These are phyloP conservation scores for Drosophila ananassae DNA, from an alignment of 1,140 invertebrate species.

Conservation along the genomic window DNA sequence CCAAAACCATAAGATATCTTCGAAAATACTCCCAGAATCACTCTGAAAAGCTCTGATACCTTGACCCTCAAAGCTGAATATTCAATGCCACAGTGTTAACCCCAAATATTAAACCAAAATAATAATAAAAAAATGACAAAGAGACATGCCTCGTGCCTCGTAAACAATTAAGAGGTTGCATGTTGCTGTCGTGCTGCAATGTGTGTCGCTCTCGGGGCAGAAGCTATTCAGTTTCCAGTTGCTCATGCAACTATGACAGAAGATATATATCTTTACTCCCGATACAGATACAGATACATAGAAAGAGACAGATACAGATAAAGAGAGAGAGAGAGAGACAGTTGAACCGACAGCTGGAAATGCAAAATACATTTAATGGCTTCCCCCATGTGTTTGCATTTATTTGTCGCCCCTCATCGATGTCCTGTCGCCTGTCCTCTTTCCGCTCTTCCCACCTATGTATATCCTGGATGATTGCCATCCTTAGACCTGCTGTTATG, in stretches of 20 bases:
- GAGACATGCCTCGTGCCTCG: constrained; percentile 16
- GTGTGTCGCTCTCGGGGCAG: constrained; percentile 6
- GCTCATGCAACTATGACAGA: constrained; percentile 10
- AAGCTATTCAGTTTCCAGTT: constrained; percentile 15
- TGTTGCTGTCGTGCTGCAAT: constrained; percentile 36
- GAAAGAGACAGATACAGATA: constrained; percentile 1
- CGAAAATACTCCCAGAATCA: too few species aligned
- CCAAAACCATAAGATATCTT: too few species aligned
- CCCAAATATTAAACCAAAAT: background rate
- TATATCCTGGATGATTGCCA: constrained; percentile 15
- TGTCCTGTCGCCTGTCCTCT: background rate
- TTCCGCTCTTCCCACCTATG: background rate
- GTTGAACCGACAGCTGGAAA: constrained; percentile 23
- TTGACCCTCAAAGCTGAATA: constrained; percentile 1
- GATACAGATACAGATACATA: background rate
- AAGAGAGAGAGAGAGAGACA: background rate
- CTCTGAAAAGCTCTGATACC: too few species aligned
- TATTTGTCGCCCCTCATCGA: constrained; percentile 19
- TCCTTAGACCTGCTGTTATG: constrained; percentile 1
- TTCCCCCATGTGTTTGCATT: constrained; percentile 16
- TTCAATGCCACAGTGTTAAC: background rate
- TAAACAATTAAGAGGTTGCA: constrained; percentile 65
- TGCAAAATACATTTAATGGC: constrained; percentile 34
- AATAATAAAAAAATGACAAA: background rate
- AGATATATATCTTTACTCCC: background rate